Evolutionary conservation across 2,888 invertebrate species (phyloP).

Genomic region (Plutella xylostella): DNA sequence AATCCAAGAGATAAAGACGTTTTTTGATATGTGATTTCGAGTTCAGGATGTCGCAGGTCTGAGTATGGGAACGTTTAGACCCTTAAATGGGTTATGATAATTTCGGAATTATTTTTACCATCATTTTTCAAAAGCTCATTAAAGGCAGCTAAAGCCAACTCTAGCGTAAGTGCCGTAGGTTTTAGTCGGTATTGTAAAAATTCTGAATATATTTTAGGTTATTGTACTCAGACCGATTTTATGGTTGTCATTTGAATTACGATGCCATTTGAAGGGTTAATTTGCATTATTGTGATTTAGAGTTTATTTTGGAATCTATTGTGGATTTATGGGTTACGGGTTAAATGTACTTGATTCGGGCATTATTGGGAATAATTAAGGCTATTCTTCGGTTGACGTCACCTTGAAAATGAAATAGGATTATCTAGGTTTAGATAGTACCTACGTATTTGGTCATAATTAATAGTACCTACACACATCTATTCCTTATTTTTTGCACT

Average conservation of each 20-base stretch:
- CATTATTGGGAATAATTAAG: neutral
- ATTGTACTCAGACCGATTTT: slow-evolving; percentile 60
- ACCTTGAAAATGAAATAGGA: no score
- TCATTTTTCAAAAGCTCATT: slow-evolving; percentile 71
- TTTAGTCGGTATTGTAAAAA: slow-evolving; percentile 25
- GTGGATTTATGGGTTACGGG: slow-evolving; percentile 32
- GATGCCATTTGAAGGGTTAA: slow-evolving; percentile 46
- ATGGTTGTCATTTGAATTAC: slow-evolving; percentile 60
- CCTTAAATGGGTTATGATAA: slow-evolving; percentile 61
- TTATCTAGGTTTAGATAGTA: no score
- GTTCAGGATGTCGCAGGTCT: no score
- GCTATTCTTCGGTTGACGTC: no score
- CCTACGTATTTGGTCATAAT: no score
- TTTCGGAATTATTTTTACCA: slow-evolving; percentile 61
- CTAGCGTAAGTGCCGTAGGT: slow-evolving; percentile 52
- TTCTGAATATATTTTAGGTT: slow-evolving; percentile 36
- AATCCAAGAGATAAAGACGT: neutral
- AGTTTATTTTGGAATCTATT: slow-evolving; percentile 36
- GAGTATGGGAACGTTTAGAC: slow-evolving; percentile 22
- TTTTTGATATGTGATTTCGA: slow-evolving; percentile 12
- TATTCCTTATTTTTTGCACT: no score
- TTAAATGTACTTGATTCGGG: neutral
- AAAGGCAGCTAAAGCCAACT: slow-evolving; percentile 44
- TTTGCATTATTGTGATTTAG: slow-evolving; percentile 68
- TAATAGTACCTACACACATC: no score